Conservation (phyloP, 2,113 vertebrate species). For the Ranitomeya variabilis region DNA sequence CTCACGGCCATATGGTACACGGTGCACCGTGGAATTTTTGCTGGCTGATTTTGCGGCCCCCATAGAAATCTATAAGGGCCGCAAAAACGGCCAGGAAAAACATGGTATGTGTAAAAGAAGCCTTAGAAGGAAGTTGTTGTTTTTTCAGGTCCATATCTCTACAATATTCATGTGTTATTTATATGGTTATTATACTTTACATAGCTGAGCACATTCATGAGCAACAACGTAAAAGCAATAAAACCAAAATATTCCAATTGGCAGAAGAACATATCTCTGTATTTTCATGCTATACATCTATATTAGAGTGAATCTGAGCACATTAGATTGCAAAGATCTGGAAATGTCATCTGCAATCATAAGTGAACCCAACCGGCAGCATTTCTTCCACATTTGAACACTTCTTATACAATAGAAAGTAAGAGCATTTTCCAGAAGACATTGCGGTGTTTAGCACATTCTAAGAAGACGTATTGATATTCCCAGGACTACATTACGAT, state of each 20-base stretch:
- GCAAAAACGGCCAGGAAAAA: no score
- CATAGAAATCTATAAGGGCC: no score
- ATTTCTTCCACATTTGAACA: background rate
- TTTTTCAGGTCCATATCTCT: background rate
- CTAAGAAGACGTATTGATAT: background rate
- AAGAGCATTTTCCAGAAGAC: background rate
- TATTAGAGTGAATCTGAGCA: background rate
- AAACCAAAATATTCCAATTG: background rate
- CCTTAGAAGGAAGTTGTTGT: no score
- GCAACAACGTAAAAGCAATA: background rate
- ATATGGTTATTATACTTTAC: background rate
- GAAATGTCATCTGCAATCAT: background rate
- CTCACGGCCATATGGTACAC: no score
- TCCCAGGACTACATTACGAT: constrained; percentile 29
- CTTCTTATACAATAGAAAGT: background rate
- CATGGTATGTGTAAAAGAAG: no score
- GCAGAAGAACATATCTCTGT: background rate
- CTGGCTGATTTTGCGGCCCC: no score
- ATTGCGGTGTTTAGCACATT: background rate
- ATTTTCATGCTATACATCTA: background rate
- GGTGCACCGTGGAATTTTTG: no score
- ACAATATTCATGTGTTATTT: background rate
- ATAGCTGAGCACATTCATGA: background rate
- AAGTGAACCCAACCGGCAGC: background rate
- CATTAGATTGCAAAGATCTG: background rate